phyloP scores from a whole-genome alignment of 2,797 vertebrate genomes.

The Eulemur albifrons region DNA sequence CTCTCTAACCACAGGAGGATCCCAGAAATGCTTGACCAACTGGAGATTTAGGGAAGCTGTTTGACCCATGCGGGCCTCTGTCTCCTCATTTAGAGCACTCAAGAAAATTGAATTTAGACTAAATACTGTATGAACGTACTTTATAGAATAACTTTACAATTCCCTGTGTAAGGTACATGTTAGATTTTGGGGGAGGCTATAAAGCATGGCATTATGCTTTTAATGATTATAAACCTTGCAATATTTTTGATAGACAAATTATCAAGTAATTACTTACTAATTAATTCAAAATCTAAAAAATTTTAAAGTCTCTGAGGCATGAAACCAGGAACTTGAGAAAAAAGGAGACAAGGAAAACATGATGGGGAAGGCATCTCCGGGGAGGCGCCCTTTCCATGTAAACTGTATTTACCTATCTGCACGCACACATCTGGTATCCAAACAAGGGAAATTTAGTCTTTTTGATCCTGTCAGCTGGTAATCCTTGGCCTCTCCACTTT shows the following conservation, averaged over 20 bases:
- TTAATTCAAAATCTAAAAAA: background rate
- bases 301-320: background rate
- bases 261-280: background rate
- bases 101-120: background rate
- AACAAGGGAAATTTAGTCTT: too few relatives aligned
- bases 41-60: background rate
- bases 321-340: too few relatives aligned
- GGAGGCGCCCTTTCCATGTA: accelerated
- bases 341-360: accelerated
- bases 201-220: background rate
- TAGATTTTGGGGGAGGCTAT: background rate
- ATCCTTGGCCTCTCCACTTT: background rate
- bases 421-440: too few relatives aligned
- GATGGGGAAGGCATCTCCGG: too few relatives aligned
- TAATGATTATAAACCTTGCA: background rate
- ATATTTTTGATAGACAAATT: background rate
- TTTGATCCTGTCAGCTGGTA: background rate
- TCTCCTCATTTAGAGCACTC: background rate
- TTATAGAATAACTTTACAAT: background rate
- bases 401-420: accelerated
- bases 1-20: accelerated
- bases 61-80: too few relatives aligned
- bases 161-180: background rate
- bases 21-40: too few relatives aligned
- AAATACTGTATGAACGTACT: background rate